Base-by-base conservation (phyloP, 2,888 invertebrate genomes). In the Polylopha cassiicola region DNA sequence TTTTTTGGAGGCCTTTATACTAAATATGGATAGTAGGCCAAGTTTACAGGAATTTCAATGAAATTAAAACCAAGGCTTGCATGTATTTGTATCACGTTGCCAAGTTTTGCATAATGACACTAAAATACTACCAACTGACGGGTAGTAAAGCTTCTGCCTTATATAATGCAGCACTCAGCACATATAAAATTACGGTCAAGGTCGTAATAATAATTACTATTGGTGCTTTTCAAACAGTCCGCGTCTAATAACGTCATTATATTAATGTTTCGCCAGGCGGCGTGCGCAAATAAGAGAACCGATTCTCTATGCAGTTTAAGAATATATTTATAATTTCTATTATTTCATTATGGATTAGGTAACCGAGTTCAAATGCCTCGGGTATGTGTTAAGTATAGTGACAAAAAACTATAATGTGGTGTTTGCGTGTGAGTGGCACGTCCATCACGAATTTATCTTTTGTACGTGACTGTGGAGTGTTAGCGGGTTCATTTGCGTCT, bases 391-490 rank as follows among this genome's bases (percentile, higher is more conserved):
- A 47, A 48, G 38, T 43, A 32, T 5, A 21, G 33, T 24, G 28
- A 41, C 39, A 45, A 50, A 46, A 50, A 47, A 47, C 23, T 18
- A 22, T 48, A 53, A 55, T 55, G 38, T 50, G 44, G 42, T 36
- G 44, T 52, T 64, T 46, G 55, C 57, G 53, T 61, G 58, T 43
- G 55, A 50, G 49, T 55, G 38, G 39, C 43, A 49, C 44, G 43
- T 53, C 33, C 43, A 51, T 51, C 51, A 55, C 41, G 50, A 56
- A 50, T 56, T 63, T 56, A 61, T 55, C 52, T 56, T 39, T 34
- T 29, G 48, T 55, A 64, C 66, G 68, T 67, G 64, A 59, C 60
- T 51, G 36, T 36, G 44, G 41, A 53, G 48, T 44, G 51, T 62
- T 57, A 59, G 55, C 46, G 48, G 41, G 48, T 55, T 55, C 47